Evolutionary conservation across 2,888 invertebrate species (phyloP).

Genomic region (Parnassius mnemosyne): DNA sequence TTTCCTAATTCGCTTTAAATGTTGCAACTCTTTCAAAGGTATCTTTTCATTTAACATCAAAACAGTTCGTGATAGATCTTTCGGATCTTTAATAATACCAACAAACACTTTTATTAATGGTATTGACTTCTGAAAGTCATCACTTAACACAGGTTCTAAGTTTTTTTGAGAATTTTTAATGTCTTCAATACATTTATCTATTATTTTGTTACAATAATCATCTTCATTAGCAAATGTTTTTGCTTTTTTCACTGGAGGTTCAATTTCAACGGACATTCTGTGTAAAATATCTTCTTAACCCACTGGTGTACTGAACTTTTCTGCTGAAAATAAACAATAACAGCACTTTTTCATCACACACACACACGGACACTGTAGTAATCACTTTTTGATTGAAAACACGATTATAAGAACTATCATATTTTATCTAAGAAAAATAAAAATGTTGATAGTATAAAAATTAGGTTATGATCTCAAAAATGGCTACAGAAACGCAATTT

Average conservation of each 20-base stretch:
- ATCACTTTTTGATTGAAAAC: slow-evolving; percentile 27
- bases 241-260: slow-evolving; percentile 52
- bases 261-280: slow-evolving; percentile 30
- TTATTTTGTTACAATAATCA: slow-evolving; percentile 29
- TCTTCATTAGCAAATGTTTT: slow-evolving; percentile 35
- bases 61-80: slow-evolving; percentile 83
- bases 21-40: slow-evolving; percentile 82
- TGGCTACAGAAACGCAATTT: too few relatives aligned
- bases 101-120: slow-evolving; percentile 80
- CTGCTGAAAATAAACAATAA: slow-evolving; percentile 65
- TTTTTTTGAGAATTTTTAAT: slow-evolving; percentile 46
- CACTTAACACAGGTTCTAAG: slow-evolving; percentile 76
- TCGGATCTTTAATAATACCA: slow-evolving; percentile 81
- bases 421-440: slow-evolving; percentile 1
- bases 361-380: slow-evolving; percentile 39
- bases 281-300: slow-evolving; percentile 23
- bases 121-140: slow-evolving; percentile 72
- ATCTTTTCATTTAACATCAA: slow-evolving; percentile 77
- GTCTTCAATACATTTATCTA: slow-evolving; percentile 45
- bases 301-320: slow-evolving; percentile 29
- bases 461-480: too few relatives aligned
- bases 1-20: slow-evolving; percentile 86
- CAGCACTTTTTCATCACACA: slow-evolving; percentile 59
- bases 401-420: slow-evolving; percentile 5
- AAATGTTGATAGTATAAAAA: neutral